Evolutionary conservation across 2,797 vertebrate genomes (phyloP), one percentile per base, ranked within the genome.

Genomic region (Tragelaphus oryx): DNA sequence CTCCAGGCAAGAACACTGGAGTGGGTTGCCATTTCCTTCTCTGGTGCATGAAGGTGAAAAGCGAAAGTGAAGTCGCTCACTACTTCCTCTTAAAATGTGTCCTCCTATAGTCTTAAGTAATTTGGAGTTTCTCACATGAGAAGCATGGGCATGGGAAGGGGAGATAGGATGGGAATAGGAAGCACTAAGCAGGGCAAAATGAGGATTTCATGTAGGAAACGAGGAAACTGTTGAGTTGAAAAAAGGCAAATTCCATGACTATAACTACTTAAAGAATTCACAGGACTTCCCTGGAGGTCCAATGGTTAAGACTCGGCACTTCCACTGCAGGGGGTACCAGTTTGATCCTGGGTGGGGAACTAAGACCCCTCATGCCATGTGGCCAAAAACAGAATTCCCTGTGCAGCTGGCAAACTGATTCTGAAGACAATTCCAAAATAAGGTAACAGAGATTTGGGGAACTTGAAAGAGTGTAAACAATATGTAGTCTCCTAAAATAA

Each of bases 341-440:
- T 33, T 33, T 33, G 62, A 65, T 10, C 8, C 62, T 33, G 17
- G 62, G 17, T 65, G 62, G n/a, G 62, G 17, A 65, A 10, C 62
- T 65, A 65, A 33, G n/a, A 33, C 20, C 62, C 62, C 17, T 33
- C 62, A 65, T 20, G 62, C n/a, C 62, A 33, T 5, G 17, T 33
- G 62, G 62, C 62, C 62, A 20, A 65, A 65, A 33, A 11, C 62
- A 57, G 82, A 83, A 74, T 62, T 41, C 46, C 82, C 65, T 74
- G 11, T 74, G 18, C 68, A 55, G 74, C 26, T 89, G 44, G 37
- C 17, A 94, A 91, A 89, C 24, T 81, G 37, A 59, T 81, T 89
- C 33, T 81, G 84, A 94, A 89, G 74, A 94, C 80, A 92, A 71
- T 65, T 76, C 50, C 8, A 74, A 86, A 91, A 92, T 17, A 59